Evolutionary conservation across 2,888 invertebrate genomes (phyloP).

Genomic region (Neoascia interrupta): DNA sequence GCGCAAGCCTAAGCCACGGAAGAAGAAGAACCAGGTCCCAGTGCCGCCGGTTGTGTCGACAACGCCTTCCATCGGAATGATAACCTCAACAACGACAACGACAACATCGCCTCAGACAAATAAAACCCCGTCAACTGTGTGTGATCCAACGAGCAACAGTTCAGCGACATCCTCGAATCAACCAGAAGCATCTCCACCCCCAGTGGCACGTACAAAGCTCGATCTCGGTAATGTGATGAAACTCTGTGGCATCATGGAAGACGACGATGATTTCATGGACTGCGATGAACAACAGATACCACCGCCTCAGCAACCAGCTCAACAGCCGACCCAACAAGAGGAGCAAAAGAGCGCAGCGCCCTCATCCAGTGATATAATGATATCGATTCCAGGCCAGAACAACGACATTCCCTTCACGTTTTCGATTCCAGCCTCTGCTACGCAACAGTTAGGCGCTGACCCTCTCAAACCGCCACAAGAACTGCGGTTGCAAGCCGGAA

Average conservation of each 20-base stretch:
- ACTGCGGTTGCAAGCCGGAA: slow-evolving; percentile 38
- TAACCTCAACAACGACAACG: slow-evolving; percentile 70
- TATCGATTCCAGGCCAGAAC: slow-evolving; percentile 79
- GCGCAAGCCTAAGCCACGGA: slow-evolving; percentile 57
- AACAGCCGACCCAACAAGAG: slow-evolving; percentile 56
- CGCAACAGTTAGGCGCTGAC: slow-evolving; percentile 44
- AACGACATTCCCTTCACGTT: slow-evolving; percentile 78
- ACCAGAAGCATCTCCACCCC: slow-evolving; percentile 69
- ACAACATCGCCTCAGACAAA: slow-evolving; percentile 71
- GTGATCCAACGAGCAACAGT: slow-evolving; percentile 37
- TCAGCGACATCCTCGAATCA: slow-evolving; percentile 29
- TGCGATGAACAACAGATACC: slow-evolving; percentile 64
- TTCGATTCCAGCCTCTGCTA: slow-evolving; percentile 77
- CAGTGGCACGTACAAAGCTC: slow-evolving; percentile 79
- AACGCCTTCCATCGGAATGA: slow-evolving; percentile 59
- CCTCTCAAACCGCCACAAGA: slow-evolving; percentile 24
- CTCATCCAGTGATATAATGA: slow-evolving; percentile 75
- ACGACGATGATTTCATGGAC: slow-evolving; percentile 82
- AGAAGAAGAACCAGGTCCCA: slow-evolving; percentile 52
- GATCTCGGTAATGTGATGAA: slow-evolving; percentile 88
- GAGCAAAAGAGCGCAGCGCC: slow-evolving; percentile 48
- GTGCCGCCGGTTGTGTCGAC: slow-evolving; percentile 47
- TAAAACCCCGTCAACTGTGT: slow-evolving; percentile 70
- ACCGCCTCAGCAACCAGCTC: slow-evolving; percentile 38
- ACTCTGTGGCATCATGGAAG: slow-evolving; percentile 85